These are phyloP conservation scores for Prenolepis imparis DNA, from an alignment of 2,888 invertebrate genomes.

Conservation along the genomic window DNA sequence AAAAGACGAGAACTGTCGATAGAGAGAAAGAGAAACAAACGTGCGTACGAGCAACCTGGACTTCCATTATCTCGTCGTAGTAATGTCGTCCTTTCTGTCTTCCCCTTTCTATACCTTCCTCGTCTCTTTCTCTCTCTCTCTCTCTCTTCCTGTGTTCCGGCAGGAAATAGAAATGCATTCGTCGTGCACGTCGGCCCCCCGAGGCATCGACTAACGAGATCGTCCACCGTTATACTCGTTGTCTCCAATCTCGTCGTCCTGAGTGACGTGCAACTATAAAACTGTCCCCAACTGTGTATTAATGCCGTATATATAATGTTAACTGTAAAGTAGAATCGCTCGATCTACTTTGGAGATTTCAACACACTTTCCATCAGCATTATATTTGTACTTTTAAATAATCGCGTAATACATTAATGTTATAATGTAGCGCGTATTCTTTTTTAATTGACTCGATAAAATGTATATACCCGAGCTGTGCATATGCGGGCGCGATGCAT, in stretches of 20 bases:
- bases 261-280: constrained; percentile 37
- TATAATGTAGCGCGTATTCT: background rate
- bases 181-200: background rate
- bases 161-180: constrained; percentile 55
- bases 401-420: background rate
- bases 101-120: background rate
- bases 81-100: background rate
- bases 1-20: constrained; percentile 60
- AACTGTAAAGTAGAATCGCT: background rate
- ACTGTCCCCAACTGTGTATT: background rate
- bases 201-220: constrained; percentile 56
- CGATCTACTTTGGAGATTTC: background rate
- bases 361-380: background rate
- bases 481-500: constrained; percentile 37
- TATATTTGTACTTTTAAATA: background rate
- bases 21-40: background rate
- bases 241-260: constrained; percentile 45
- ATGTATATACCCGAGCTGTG: constrained; percentile 4
- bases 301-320: background rate
- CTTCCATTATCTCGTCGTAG: constrained; percentile 22
- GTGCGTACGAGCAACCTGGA: constrained; percentile 41
- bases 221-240: constrained; percentile 48
- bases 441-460: constrained; percentile 30
- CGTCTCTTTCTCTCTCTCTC: background rate
- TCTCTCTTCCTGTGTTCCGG: constrained; percentile 15